Evolutionary conservation across 30 jellyfish, hydroid and myxozoan genomes (phyloP), one percentile per base, ranked within the genome.

Genomic region (Chrysaora quinquecirrha): DNA sequence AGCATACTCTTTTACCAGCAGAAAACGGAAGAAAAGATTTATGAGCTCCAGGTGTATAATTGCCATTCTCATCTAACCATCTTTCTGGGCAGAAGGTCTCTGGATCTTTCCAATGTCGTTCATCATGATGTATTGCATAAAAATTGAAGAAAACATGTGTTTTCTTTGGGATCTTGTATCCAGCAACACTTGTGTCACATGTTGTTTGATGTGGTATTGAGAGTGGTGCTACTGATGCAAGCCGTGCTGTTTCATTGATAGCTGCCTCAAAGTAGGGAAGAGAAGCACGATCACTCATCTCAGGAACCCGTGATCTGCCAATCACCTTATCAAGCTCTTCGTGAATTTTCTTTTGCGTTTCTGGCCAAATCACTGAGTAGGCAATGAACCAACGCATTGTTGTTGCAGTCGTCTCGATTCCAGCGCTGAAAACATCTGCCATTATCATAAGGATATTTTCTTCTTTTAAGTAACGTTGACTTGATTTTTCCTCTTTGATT

Each of bases 361-460:
- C 87, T 10, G 96, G 96, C 87, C 87, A 78, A 30, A 75, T 46
- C 14, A 77, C 91, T 16, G 83, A 66, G 69, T 31, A 87, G 23
- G 82, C 96, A 4, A 87, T 71, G 70, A 83, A 72, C 96, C 96
- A 87, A 29, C 86, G 76, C 80, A 87, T 29, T 1, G 87, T 68
- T 48, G 96, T 87, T 19, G 90, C 32, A 34, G 96, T 87, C 30
- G 96, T 87, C 75, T 87, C 96, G 31, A 75, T 47, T 23, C 84
- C 96, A 43, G 96, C 96, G 19, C 75, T 83, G 71, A 87, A 66
- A 30, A 87, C 76, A 60, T 87, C 96, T 6, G 87, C 96, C 85
- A 87, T 72, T 10, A 87, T 74, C 87, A 83, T 73, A 16, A 67
- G 32, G 50, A 87, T 38, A 70, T 75, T 68, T 34, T 87, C 96